Conservation (phyloP, 2,113 vertebrate genomes). For the Passerina amoena region DNA sequence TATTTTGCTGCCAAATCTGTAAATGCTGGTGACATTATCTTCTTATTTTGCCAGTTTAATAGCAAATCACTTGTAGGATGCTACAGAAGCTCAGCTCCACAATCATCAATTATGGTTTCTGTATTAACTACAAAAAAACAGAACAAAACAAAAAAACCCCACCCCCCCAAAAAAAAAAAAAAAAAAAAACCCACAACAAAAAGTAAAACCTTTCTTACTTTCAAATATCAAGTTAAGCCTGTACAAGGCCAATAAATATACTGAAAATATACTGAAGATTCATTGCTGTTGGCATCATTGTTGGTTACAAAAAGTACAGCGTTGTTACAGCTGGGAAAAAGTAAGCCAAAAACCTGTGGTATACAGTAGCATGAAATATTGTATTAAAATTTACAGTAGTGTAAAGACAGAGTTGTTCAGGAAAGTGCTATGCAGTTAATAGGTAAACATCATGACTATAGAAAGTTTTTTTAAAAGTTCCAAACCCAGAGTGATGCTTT, state of each 20-base stretch:
- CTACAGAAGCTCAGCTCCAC: conserved; percentile 61
- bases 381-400: background rate
- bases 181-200: no score
- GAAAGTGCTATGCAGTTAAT: background rate
- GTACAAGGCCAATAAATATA: conserved; percentile 10
- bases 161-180: no score
- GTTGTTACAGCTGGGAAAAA: background rate
- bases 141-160: background rate
- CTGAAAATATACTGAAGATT: conserved; percentile 31
- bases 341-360: background rate
- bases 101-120: conserved; percentile 72
- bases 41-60: conserved; percentile 72
- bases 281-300: background rate
- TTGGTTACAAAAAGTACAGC: background rate
- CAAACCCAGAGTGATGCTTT: background rate
- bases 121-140: conserved; percentile 66
- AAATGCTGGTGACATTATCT: conserved; percentile 60
- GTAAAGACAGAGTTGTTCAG: background rate
- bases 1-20: conserved; percentile 60
- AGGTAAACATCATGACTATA: background rate
- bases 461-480: background rate
- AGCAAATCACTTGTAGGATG: conserved; percentile 67
- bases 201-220: conserved; percentile 46
- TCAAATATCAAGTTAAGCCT: conserved; percentile 64
- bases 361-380: background rate